These are phyloP conservation scores for Venustaconcha ellipsiformis DNA, from an alignment of 1,140 invertebrate species.

Conservation along the genomic window DNA sequence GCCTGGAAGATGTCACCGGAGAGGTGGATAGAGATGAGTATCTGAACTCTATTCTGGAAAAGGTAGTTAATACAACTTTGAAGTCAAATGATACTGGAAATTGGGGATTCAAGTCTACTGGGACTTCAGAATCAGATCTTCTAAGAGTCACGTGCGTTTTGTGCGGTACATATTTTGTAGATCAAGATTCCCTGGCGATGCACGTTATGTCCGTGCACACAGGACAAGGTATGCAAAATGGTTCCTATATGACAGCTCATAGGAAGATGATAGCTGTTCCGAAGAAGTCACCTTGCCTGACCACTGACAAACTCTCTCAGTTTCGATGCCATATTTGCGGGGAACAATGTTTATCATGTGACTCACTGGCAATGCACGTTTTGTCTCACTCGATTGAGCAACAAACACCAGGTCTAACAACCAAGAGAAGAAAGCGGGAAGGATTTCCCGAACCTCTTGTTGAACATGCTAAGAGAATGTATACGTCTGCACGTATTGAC, in stretches of 20 bases:
- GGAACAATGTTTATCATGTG: background rate
- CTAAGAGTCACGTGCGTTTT: slow-evolving; percentile 11
- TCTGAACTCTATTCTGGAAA: slow-evolving; percentile 27
- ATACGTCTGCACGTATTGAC: too few relatives aligned
- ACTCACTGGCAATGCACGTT: slow-evolving; percentile 25
- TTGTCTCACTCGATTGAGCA: slow-evolving; percentile 14
- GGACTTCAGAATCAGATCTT: background rate
- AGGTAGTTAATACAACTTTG: slow-evolving; percentile 7
- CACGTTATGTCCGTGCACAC: slow-evolving; percentile 38
- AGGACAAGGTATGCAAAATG: background rate
- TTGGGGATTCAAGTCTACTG: background rate
- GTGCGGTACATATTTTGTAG: slow-evolving; percentile 17
- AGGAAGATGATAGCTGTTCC: too few relatives aligned
- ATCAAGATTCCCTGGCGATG: slow-evolving; percentile 37
- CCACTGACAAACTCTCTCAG: too few relatives aligned
- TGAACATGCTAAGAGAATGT: too few relatives aligned
- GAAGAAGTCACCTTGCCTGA: too few relatives aligned
- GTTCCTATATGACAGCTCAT: too few relatives aligned
- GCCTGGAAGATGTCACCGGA: slow-evolving; percentile 25
- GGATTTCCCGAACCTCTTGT: too few relatives aligned
- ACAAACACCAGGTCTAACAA: too few relatives aligned
- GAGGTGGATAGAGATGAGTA: slow-evolving; percentile 29
- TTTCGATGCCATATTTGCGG: too few relatives aligned
- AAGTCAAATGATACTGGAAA: background rate
- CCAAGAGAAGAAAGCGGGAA: too few relatives aligned